These are phyloP conservation scores for Distichodus sexfasciatus DNA, from an alignment of 2,797 vertebrate species.

Conservation along the genomic window DNA sequence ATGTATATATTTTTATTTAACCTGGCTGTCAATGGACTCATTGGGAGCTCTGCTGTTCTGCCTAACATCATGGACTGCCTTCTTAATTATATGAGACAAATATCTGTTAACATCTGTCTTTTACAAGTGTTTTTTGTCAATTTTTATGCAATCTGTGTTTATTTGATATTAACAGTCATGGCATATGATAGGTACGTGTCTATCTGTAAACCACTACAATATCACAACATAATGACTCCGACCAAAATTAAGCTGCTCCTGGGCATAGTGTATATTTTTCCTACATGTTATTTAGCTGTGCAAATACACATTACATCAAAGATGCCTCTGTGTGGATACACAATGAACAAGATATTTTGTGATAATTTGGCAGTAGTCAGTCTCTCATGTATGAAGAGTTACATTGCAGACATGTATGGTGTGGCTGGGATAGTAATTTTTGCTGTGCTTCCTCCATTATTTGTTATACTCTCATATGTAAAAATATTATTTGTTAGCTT, in stretches of 20 bases:
- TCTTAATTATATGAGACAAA: conserved; percentile 31
- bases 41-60: conserved; percentile 53
- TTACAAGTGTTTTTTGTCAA: conserved; percentile 58
- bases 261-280: conserved; percentile 39
- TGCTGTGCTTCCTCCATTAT: conserved; percentile 49
- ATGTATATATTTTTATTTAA: conserved; percentile 62
- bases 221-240: conserved; percentile 61
- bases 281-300: conserved; percentile 28
- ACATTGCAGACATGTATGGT: conserved; percentile 45
- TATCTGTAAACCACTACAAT: conserved; percentile 64
- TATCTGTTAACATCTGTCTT: conserved; percentile 50
- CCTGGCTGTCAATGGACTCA: conserved; percentile 55
- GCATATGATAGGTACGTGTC: conserved; percentile 65
- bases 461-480: conserved; percentile 58
- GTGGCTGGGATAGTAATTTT: conserved; percentile 39
- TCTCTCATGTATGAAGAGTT: conserved; percentile 52
- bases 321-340: conserved; percentile 51
- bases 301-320: conserved; percentile 55
- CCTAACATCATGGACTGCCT: conserved; percentile 58
- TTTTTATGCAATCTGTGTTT: conserved; percentile 53
- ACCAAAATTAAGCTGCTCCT: conserved; percentile 49
- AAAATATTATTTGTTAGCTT: conserved; percentile 55
- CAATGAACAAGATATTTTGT: conserved; percentile 58
- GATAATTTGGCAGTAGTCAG: conserved; percentile 55
- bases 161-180: conserved; percentile 60